phyloP scores from a whole-genome alignment of 2,797 vertebrate species.

The Tachyglossus aculeatus region DNA sequence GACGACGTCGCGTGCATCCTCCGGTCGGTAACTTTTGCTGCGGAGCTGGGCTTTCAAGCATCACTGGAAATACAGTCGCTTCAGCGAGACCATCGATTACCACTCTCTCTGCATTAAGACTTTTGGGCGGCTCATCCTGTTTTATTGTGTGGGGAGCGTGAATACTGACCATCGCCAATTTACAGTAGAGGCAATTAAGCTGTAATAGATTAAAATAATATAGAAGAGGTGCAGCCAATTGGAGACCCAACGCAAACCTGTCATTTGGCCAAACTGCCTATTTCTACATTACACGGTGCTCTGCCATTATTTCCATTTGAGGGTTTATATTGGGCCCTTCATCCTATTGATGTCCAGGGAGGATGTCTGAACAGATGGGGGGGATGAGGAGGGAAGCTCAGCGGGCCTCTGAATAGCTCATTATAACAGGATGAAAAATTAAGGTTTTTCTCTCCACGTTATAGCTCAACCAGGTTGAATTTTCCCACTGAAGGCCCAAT shows the following conservation, averaged over 20 bases:
- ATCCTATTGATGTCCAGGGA: neutral
- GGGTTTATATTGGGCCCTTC: neutral
- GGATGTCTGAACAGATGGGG: neutral
- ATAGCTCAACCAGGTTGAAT: slow-evolving; percentile 1
- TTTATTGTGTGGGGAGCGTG: slow-evolving; percentile 37
- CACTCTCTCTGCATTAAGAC: slow-evolving; percentile 48
- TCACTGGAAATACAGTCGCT: slow-evolving; percentile 57
- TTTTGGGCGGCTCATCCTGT: slow-evolving; percentile 40
- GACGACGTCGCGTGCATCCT: neutral
- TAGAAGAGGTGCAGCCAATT: slow-evolving; percentile 28
- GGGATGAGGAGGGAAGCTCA: neutral
- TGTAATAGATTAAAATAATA: slow-evolving; percentile 47
- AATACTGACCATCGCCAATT: slow-evolving; percentile 47
- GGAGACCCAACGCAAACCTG: slow-evolving; percentile 6
- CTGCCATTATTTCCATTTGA: neutral
- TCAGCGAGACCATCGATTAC: slow-evolving; percentile 67
- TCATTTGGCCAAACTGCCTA: neutral
- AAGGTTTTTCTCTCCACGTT: slow-evolving; percentile 1
- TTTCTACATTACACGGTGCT: neutral
- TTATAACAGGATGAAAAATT: neutral
- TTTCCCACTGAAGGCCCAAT: neutral
- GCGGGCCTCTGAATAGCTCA: slow-evolving; percentile 7
- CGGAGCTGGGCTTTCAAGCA: slow-evolving; percentile 65
- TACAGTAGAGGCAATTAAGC: slow-evolving; percentile 42
- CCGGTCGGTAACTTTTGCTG: slow-evolving; percentile 19